Evolutionary conservation across 1,140 invertebrate genomes (phyloP), one percentile per base, ranked within the genome.

Genomic region (Drosophila kepulauana): DNA sequence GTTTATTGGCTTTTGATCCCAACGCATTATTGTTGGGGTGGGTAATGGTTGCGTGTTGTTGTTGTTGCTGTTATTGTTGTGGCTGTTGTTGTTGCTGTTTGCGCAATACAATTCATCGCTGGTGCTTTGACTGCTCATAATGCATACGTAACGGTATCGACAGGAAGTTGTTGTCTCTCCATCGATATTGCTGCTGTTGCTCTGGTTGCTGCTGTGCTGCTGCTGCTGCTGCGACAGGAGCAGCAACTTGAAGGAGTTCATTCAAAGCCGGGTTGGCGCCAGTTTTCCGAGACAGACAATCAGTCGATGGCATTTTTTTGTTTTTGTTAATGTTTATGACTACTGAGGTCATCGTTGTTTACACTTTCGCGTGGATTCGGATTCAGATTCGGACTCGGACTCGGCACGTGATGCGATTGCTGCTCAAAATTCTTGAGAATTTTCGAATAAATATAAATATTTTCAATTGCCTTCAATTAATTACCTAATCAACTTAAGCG

Each of bases 1-100:
- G 88, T 88, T 91, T 91, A 84, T 91, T 91, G 88, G 86, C 88
- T 91, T 91, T 91, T 91, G 80, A 91, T 91, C 87, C 82, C 87
- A 80, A 84, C 71, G 84, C 77, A 81, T 88, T 87, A 84, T 91
- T 91, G 88, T 91, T 91, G 77, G 87, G 87, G 87, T 91, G 79
- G 87, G 87, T 91, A 91, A 91, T 91, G 87, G 87, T 87, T 68
- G 62, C 45, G 61, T 66, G 59, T 67, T 76, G 49, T 45, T 74
- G 65, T 45, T 74, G 57, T 20, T 20, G 6, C 20, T 30, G 33
- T 25, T 73, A 33, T 41, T 45, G 57, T 3, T 63, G 62, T 7
- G 59, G 38, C 4, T 45, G 45, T n/a, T 43, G 46, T 16, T 59
- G 30, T 46, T 68, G 59, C 68, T 54, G 43, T 79, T 80, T 80